These are phyloP conservation scores for Laothoe populi DNA, from an alignment of 2,888 invertebrate species.

Conservation along the genomic window DNA sequence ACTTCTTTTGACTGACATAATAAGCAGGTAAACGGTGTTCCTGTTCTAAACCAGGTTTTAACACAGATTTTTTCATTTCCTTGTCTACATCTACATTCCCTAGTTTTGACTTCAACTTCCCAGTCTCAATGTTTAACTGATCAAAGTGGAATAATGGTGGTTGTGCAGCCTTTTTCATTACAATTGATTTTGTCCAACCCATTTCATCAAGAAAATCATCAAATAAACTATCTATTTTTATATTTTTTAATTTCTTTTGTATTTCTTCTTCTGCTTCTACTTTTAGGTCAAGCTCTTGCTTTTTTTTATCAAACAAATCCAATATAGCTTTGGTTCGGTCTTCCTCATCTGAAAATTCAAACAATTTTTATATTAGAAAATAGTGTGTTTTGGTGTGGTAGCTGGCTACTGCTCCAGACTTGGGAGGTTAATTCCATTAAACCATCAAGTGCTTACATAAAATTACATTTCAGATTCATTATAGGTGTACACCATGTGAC, in stretches of 20 bases:
- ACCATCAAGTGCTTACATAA: too few relatives aligned
- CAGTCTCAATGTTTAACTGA: constrained; percentile 67
- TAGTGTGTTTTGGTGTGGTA: too few relatives aligned
- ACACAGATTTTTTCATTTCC: constrained; percentile 85
- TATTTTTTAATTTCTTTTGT: constrained; percentile 59
- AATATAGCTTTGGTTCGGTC: constrained; percentile 60
- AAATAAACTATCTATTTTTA: constrained; percentile 66
- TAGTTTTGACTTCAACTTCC: constrained; percentile 70
- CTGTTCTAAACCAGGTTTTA: constrained; percentile 88
- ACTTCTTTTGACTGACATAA: constrained; percentile 82
- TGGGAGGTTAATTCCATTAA: too few relatives aligned
- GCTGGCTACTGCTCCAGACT: too few relatives aligned
- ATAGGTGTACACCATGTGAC: too few relatives aligned
- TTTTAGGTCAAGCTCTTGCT: constrained; percentile 63
- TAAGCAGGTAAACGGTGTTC: constrained; percentile 85
- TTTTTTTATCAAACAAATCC: constrained; percentile 65
- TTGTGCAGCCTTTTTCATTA: constrained; percentile 56
- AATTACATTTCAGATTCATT: too few relatives aligned
- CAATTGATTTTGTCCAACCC: constrained; percentile 65
- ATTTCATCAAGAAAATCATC: constrained; percentile 74
- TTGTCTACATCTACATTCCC: constrained; percentile 80
- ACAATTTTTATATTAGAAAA: background rate
- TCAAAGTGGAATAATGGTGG: constrained; percentile 66
- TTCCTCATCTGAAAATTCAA: constrained; percentile 60
- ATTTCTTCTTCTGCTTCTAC: constrained; percentile 58